Evolutionary conservation across 2,113 vertebrate species (phyloP).

Genomic region (Peromyscus polionotus): DNA sequence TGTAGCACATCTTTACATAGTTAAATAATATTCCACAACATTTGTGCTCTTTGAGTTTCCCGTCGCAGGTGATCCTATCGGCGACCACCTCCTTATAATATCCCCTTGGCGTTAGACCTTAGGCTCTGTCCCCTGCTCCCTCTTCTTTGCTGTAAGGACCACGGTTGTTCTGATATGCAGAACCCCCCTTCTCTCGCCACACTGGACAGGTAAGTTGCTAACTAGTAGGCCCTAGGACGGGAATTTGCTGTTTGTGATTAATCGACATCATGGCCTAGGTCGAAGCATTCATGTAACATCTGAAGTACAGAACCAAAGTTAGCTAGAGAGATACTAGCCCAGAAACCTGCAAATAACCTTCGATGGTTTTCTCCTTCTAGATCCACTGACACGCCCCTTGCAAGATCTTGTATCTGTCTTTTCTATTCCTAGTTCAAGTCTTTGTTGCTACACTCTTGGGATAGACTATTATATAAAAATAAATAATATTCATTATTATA

Average conservation of each 20-base stretch:
- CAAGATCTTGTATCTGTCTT: conserved; percentile 45
- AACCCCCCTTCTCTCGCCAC: background rate
- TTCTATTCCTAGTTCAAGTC: conserved; percentile 46
- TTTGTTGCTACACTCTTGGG: conserved; percentile 33
- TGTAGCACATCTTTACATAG: background rate
- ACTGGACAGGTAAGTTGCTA: conserved; percentile 13
- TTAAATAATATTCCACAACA: background rate
- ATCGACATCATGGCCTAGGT: background rate
- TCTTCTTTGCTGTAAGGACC: background rate
- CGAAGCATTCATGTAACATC: conserved; percentile 22
- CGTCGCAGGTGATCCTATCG: background rate
- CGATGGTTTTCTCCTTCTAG: conserved; percentile 30
- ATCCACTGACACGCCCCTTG: background rate
- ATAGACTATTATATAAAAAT: conserved; percentile 11
- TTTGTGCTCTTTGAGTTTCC: background rate
- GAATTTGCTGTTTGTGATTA: background rate
- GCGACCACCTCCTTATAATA: background rate
- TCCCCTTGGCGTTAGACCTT: background rate
- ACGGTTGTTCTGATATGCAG: background rate
- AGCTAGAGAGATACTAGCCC: conserved; percentile 38
- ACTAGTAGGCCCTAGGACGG: background rate
- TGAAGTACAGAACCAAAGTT: conserved; percentile 44
- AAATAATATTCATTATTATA: background rate
- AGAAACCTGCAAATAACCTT: conserved; percentile 39
- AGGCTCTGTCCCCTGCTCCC: background rate